Evolutionary conservation across 2,113 vertebrate genomes (phyloP), one percentile per base, ranked within the genome.

Genomic region (Stigmatopora argus): DNA sequence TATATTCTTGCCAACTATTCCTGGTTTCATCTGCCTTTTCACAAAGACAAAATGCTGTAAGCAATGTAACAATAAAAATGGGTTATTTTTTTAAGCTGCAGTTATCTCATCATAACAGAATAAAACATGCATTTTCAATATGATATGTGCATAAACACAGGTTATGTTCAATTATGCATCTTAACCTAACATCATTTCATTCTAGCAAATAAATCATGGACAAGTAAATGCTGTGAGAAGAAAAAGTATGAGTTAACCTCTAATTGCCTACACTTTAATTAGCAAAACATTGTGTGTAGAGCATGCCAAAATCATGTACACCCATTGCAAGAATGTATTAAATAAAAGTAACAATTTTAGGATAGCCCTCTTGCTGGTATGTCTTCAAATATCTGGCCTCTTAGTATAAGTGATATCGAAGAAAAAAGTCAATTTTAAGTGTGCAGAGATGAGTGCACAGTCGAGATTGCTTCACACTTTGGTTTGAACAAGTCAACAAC

Each of bases 401-500:
- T 19, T 52, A 21, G 6, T 19, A 18, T 3, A 2, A 21, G 18
- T 18, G 5, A 23, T 14, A 23, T 53, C 13, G 10, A 52, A 53
- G 10, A 53, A 0, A n/a, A 19, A 21, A 53, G 51, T 53, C 51
- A 23, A 53, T 58, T 34, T 35, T 6, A 38, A 58, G 56, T 38
- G 31, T 19, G 10, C 12, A 12, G 17, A 60, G 18, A 60, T 13
- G 9, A 35, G 12, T 19, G 17, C 41, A 60, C 18, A n/a, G 35
- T 4, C 38, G 18, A 60, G 17, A 60, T 44, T 21, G 34, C 10
- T 60, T 19, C 38, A 60, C 35, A 60, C 57, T 58, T n/a, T 44
- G 53, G 51, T 13, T 21, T 19, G 1, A 60, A 53, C 7, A 69
- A 62, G 47, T 73, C 64, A 70, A 66, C 69, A 66, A 6, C 69